phyloP scores from a whole-genome alignment of 2,888 invertebrate genomes.

The Mimumesa dahlbomi region DNA sequence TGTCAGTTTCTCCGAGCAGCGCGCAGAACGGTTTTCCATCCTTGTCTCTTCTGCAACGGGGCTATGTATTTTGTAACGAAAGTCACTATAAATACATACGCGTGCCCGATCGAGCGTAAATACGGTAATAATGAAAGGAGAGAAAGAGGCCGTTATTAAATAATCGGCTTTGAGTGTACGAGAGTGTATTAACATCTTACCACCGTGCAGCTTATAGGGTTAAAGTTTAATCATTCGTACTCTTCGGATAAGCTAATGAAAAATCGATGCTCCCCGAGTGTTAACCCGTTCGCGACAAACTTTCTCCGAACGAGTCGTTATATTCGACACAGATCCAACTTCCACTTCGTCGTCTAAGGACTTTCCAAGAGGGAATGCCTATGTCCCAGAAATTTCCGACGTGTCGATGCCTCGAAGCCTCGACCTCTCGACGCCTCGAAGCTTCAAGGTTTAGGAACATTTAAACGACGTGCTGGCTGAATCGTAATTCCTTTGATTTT shows the following conservation, averaged over 20 bases:
- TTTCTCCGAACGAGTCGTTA: background rate
- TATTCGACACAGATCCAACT: too few relatives aligned
- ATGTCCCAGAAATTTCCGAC: too few relatives aligned
- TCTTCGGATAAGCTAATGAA: constrained; percentile 37
- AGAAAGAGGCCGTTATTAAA: constrained; percentile 14
- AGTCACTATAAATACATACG: constrained; percentile 18
- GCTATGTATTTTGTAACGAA: constrained; percentile 26
- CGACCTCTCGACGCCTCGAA: background rate
- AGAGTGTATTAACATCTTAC: too few relatives aligned
- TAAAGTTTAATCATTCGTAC: constrained; percentile 42
- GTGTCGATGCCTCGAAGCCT: background rate
- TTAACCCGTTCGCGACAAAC: constrained; percentile 17
- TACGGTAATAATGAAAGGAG: too few relatives aligned
- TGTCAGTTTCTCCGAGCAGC: too few relatives aligned
- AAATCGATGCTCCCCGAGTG: constrained; percentile 36
- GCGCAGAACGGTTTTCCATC: too few relatives aligned
- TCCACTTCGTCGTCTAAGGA: too few relatives aligned
- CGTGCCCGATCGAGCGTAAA: constrained; percentile 21
- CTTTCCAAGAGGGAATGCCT: too few relatives aligned
- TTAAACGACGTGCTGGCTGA: too few relatives aligned
- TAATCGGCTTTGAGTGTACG: constrained; percentile 10
- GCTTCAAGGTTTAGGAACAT: too few relatives aligned
- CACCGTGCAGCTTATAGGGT: constrained; percentile 8
- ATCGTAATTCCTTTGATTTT: too few relatives aligned
- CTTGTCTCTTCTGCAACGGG: background rate